Conservation (phyloP, 2,113 vertebrate species). For the Burhinus oedicnemus region DNA sequence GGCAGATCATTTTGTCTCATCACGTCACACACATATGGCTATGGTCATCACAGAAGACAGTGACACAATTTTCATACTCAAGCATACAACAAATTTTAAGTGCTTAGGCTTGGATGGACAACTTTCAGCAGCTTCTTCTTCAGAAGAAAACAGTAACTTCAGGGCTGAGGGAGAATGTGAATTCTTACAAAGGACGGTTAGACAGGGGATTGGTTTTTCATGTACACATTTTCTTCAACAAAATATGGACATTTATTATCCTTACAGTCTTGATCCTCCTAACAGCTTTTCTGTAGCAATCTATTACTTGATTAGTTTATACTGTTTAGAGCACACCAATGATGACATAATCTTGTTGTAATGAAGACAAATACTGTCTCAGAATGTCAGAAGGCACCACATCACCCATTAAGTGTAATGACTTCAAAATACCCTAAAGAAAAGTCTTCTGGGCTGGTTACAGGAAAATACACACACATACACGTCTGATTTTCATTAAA, state of each 20-base stretch:
- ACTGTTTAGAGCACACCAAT: background rate
- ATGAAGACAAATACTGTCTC: slow-evolving; percentile 5
- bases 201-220: background rate
- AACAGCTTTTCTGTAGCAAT: background rate
- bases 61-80: background rate
- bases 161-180: background rate
- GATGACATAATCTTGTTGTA: slow-evolving; percentile 8
- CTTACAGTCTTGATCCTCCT: background rate
- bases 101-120: background rate
- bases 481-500: slow-evolving; percentile 49
- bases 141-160: background rate
- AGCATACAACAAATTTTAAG: background rate
- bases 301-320: slow-evolving; percentile 15
- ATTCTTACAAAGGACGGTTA: background rate
- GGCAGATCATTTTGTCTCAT: background rate
- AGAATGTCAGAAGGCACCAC: background rate
- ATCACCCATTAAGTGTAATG: background rate
- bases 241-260: background rate
- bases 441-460: slow-evolving; percentile 2
- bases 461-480: background rate
- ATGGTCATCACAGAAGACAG: background rate
- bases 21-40: background rate
- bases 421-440: slow-evolving; percentile 37
- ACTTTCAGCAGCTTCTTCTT: background rate
- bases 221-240: background rate